A percentile compares a stretch with the other conserved stretches of the same genome.
Evolutionary conservation across 2,888 invertebrate species (phyloP).

Genomic region (Caenorhabditis angaria): DNA sequence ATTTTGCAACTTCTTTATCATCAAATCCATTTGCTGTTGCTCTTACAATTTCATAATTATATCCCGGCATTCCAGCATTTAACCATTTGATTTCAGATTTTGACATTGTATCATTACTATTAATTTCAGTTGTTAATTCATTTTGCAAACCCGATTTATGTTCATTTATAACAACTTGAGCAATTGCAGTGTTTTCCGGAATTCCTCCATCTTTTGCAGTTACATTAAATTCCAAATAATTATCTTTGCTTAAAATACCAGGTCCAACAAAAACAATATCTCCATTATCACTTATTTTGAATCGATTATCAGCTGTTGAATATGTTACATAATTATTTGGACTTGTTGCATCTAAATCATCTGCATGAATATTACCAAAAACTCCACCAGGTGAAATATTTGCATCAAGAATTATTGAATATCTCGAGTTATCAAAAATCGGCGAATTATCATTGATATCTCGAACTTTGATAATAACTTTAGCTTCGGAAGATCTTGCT

Average conservation of each 20-base stretch:
- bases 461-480: slow-evolving; percentile 40
- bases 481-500: slow-evolving; percentile 24
- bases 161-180: slow-evolving; percentile 44
- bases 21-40: slow-evolving; percentile 44
- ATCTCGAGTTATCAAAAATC: slow-evolving; percentile 46
- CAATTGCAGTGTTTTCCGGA: slow-evolving; percentile 25
- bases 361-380: slow-evolving; percentile 38
- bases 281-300: slow-evolving; percentile 45
- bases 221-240: slow-evolving; percentile 41
- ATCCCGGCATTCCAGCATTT: slow-evolving; percentile 53
- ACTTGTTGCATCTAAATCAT: slow-evolving; percentile 49
- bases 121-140: slow-evolving; percentile 50
- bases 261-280: slow-evolving; percentile 47
- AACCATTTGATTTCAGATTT: slow-evolving; percentile 49
- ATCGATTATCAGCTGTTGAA: slow-evolving; percentile 31
- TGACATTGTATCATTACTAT: slow-evolving; percentile 33
- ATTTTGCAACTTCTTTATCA: slow-evolving; percentile 27
- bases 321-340: slow-evolving; percentile 50
- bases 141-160: slow-evolving; percentile 41
- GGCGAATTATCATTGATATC: slow-evolving; percentile 54
- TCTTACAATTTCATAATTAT: slow-evolving; percentile 45
- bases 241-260: slow-evolving; percentile 31
- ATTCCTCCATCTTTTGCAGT: slow-evolving; percentile 45
- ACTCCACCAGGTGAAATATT: slow-evolving; percentile 49
- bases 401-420: slow-evolving; percentile 47